A percentile compares a stretch with the other conserved stretches of the same genome.
Evolutionary conservation across 2,113 vertebrate genomes (phyloP).

Genomic region (Neomonachus schauinslandi): DNA sequence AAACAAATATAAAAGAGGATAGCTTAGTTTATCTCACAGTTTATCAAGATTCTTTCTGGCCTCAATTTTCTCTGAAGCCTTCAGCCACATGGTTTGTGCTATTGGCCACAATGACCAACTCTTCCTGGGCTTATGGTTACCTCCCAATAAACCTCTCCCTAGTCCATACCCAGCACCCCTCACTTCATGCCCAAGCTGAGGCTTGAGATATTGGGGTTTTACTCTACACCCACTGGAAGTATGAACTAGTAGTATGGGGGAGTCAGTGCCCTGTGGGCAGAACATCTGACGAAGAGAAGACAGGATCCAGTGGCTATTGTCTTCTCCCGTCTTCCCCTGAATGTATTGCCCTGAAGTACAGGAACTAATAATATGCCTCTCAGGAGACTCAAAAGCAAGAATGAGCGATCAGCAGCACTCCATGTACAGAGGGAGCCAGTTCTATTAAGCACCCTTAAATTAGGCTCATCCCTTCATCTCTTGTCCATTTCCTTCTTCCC

Average conservation of each 20-base stretch:
- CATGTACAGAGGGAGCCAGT: background rate
- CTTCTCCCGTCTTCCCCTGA: background rate
- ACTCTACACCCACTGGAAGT: background rate
- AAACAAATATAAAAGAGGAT: background rate
- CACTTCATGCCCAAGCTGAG: background rate
- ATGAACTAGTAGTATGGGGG: accelerated
- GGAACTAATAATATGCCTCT: background rate
- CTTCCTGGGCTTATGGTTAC: background rate
- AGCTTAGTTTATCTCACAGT: background rate
- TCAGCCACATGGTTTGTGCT: background rate
- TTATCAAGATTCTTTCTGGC: background rate
- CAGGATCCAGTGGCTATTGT: background rate
- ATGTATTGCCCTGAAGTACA: background rate
- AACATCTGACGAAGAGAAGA: background rate
- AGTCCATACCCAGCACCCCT: background rate
- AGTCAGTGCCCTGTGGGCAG: background rate
- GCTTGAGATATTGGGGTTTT: background rate
- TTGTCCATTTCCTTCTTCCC: background rate
- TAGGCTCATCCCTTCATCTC: background rate
- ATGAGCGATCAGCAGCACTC: accelerated
- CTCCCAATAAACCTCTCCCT: background rate
- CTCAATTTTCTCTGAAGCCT: background rate
- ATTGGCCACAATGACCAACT: background rate
- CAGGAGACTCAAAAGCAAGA: background rate
- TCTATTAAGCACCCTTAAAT: background rate